A percentile compares a stretch with the other conserved stretches of the same genome.
phyloP scores from a whole-genome alignment of 37 sponge, comb jelly and placozoan genomes.

The Amphimedon queenslandica region DNA sequence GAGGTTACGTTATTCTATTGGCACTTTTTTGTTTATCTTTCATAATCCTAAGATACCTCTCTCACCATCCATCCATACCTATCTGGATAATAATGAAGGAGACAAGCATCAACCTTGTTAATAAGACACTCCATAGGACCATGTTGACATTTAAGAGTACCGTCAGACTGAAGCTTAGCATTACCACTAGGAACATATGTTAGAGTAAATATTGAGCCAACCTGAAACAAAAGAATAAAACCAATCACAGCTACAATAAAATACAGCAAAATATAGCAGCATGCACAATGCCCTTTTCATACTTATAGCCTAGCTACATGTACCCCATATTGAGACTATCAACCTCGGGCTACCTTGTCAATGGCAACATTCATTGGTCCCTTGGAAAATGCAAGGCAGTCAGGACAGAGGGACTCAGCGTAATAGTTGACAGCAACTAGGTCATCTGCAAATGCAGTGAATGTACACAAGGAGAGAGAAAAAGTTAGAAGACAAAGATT shows the following conservation, averaged over 20 bases:
- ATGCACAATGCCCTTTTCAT: too few species aligned
- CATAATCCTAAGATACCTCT: too few species aligned
- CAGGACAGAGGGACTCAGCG: slow-evolving; percentile 79
- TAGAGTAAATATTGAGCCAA: slow-evolving; percentile 60
- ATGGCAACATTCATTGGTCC: slow-evolving; percentile 61
- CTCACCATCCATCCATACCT: too few species aligned
- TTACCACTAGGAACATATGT: slow-evolving; percentile 87
- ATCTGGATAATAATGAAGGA: slow-evolving; percentile 66
- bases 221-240: slow-evolving; percentile 17
- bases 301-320: background rate
- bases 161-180: slow-evolving; percentile 46
- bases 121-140: slow-evolving; percentile 80
- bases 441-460: background rate
- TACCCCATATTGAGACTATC: background rate
- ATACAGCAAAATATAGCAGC: background rate
- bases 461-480: background rate
- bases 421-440: slow-evolving; percentile 59
- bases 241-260: background rate
- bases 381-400: slow-evolving; percentile 46
- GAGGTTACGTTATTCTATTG: too few species aligned
- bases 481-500: too few species aligned
- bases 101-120: slow-evolving; percentile 79
- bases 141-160: slow-evolving; percentile 78
- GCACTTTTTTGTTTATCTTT: too few species aligned
- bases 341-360: slow-evolving; percentile 41